These are phyloP conservation scores for Sicus ferrugineus DNA, from an alignment of 2,888 invertebrate genomes.

Conservation along the genomic window DNA sequence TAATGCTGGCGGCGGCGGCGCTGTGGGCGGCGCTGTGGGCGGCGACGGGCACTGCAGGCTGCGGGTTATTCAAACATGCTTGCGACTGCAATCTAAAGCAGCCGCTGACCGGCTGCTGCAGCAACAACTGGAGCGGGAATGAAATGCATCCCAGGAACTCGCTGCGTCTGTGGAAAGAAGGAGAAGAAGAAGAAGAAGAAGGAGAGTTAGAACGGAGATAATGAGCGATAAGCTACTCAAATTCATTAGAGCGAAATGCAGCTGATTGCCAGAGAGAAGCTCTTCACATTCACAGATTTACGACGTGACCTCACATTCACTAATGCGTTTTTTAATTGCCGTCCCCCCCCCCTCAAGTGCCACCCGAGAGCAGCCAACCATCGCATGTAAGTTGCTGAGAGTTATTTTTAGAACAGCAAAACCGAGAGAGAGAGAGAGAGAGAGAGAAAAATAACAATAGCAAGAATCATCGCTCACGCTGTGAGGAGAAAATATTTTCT, in stretches of 20 bases:
- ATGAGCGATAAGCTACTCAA: neutral
- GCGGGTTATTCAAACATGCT: slow-evolving; percentile 68
- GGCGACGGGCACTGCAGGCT: slow-evolving; percentile 41
- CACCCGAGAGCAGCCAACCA: too few species aligned
- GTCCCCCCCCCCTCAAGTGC: neutral
- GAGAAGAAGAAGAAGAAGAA: slow-evolving; percentile 47
- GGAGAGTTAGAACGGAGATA: neutral
- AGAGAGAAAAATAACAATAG: neutral
- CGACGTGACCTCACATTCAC: neutral
- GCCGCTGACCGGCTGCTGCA: slow-evolving; percentile 74
- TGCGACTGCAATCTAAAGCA: slow-evolving; percentile 79
- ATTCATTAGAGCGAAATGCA: neutral
- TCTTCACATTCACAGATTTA: neutral
- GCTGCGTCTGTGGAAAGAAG: slow-evolving; percentile 80
- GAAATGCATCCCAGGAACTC: slow-evolving; percentile 95
- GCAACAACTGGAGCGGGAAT: slow-evolving; percentile 83
- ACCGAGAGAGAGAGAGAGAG: neutral
- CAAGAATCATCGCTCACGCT: neutral
- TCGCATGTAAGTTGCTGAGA: too few species aligned
- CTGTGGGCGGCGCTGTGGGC: too few species aligned
- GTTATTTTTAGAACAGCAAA: neutral
- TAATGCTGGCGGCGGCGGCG: slow-evolving; percentile 34
- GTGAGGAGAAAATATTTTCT: too few species aligned
- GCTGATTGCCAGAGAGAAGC: neutral
- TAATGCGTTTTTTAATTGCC: neutral